Evolutionary conservation across 2,797 vertebrate species (phyloP), one percentile per base, ranked within the genome.

Genomic region (Pempheris klunzingeri): DNA sequence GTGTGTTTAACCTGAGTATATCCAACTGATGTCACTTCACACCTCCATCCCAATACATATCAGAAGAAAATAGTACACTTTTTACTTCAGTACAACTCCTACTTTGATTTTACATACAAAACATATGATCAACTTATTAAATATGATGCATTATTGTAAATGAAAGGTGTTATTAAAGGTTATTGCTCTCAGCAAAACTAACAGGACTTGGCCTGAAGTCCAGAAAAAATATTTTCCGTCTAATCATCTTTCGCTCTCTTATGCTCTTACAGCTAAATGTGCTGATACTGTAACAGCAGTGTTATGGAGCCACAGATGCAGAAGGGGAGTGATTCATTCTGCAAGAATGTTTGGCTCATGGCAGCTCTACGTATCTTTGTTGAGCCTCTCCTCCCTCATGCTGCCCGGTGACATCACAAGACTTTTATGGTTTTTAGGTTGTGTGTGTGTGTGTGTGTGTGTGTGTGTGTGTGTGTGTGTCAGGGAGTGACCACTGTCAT

Each of bases 251-350:
- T 46, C 15, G 0, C 28, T 53, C 38, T 53, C 28, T 49, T 13
- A 10, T 41, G 62, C 17, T 66, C 28, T 50, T 22, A 36, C 44
- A 43, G 32, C 22, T 47, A 36, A 71, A 66, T 10, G 71, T 2
- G 64, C 58, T 39, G 69, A 71, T 36, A 68, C 65, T 81, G 62
- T 64, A 75, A 58, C 46, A 54, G 58, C 65, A 44, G 47, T 15
- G 62, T 59, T 85, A 55, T 81, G 74, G 69, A 82, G 71, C 81
- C 52, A 44, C 5, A 34, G 52, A 77, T 73, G 63, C 81, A 60
- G 32, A 73, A 78, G 69, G 53, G 34, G 64, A 81, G 71, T 88
- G 91, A 92, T 64, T 92, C 91, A 92, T 61, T 81, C 66, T 47
- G 50, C 71, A 92, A 55, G 87, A 92, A 92, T 90, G 83, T 80